Evolutionary conservation across 2,797 vertebrate species (phyloP), one percentile per base, ranked within the genome.

Genomic region (Botia almorhae): DNA sequence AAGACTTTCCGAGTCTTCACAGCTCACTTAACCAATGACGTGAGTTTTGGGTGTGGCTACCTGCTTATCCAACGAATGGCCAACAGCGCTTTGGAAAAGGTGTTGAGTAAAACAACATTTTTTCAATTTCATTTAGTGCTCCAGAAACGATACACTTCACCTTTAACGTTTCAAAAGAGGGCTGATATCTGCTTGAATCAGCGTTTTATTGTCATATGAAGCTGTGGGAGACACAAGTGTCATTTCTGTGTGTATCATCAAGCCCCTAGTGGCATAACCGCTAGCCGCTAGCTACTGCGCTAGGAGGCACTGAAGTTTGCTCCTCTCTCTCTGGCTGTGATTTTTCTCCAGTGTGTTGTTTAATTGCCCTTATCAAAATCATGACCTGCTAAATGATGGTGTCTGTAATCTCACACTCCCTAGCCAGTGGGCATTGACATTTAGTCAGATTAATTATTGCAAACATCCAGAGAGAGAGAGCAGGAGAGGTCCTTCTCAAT

Each of bases 351-450:
- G 90, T 90, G 90, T 89, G 89, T 87, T 76, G 85, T 83, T 88
- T 93, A 94, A 93, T 94, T 93, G 91, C 90, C 91, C 89, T 93
- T 92, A 93, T 94, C 90, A 92, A 91, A 93, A 91, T 88, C 91
- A 83, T 83, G 87, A 87, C 85, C 89, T 86, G 88, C 83, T 92
- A 89, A 93, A 91, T 85, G 89, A 88, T 85, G 51, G 82, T 68
- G 87, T 85, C 86, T 92, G 91, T 92, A 90, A 92, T 92, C 76
- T 78, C 88, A 74, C 83, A 82, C 82, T 79, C 82, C 73, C 84
- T 89, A 7, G 74, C 90, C 89, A 85, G 86, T 86, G 91, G 90
- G 87, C 80, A 87, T 87, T 93, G 92, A 92, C 92, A 93, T 94
- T 93, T 93, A 91, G 86, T 85, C 75, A 82, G 85, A 92, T 92